Percentiles rank a stretch among this genome's conserved stretches.
Conservation (phyloP, 2,888 invertebrate genomes). For the Drosophila koepferae region DNA sequence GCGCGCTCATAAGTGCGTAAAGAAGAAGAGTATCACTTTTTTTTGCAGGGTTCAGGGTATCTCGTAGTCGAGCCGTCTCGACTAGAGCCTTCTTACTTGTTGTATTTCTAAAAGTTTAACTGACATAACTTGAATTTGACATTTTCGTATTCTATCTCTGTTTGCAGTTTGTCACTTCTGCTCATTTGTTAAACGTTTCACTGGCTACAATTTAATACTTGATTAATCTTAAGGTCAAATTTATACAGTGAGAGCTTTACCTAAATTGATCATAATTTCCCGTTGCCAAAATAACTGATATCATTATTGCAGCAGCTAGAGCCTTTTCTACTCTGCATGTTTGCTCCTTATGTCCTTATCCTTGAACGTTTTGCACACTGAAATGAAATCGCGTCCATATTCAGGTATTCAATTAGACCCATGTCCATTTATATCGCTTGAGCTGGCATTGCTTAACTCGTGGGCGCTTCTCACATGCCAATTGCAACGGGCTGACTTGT, state of each 20-base stretch:
- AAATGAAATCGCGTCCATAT: not conserved
- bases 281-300: not conserved
- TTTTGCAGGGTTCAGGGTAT: too few relatives aligned
- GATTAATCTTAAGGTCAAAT: too few relatives aligned
- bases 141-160: too few relatives aligned
- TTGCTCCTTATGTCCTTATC: not conserved
- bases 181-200: not conserved
- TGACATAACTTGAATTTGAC: not conserved
- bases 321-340: not conserved
- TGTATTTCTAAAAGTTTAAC: not conserved
- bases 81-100: too few relatives aligned
- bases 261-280: not conserved
- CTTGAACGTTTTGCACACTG: not conserved
- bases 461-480: constrained; percentile 51
- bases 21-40: too few relatives aligned
- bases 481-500: constrained; percentile 32
- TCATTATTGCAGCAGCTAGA: too few relatives aligned
- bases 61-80: too few relatives aligned
- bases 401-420: not conserved
- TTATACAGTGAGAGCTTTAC: not conserved
- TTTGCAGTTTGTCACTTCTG: not conserved
- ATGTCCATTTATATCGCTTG: constrained; percentile 3
- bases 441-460: constrained; percentile 7
- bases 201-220: not conserved
- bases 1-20: too few relatives aligned